Conservation (phyloP, 2,888 invertebrate genomes). For the Tipula confusa region DNA sequence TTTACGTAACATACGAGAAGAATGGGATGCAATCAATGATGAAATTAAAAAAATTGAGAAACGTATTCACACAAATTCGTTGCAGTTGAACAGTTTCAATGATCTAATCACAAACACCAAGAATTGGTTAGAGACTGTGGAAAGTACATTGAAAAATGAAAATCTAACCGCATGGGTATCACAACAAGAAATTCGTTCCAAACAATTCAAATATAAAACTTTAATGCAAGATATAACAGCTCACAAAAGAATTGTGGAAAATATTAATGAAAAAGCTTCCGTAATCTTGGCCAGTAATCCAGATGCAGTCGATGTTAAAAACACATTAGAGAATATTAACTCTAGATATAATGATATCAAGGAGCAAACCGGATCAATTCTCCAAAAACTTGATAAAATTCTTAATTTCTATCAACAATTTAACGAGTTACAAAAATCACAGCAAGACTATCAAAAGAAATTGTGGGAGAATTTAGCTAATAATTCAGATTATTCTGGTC, state of each 20-base stretch:
- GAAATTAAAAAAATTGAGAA: constrained; percentile 80
- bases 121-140: constrained; percentile 82
- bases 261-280: constrained; percentile 82
- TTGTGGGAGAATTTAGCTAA: constrained; percentile 82
- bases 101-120: constrained; percentile 77
- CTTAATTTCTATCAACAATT: constrained; percentile 82
- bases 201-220: constrained; percentile 79
- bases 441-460: constrained; percentile 86
- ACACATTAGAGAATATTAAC: constrained; percentile 68
- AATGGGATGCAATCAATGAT: constrained; percentile 84
- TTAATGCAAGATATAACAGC: constrained; percentile 83
- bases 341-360: constrained; percentile 69
- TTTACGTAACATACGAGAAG: constrained; percentile 70
- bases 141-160: constrained; percentile 68
- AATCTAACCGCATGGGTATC: constrained; percentile 69
- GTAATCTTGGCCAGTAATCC: constrained; percentile 57
- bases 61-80: constrained; percentile 73
- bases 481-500: constrained; percentile 81
- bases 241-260: constrained; percentile 86
- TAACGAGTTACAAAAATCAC: constrained; percentile 76
- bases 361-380: constrained; percentile 61
- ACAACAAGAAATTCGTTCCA: constrained; percentile 78
- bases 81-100: constrained; percentile 80
- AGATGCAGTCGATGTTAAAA: constrained; percentile 57
- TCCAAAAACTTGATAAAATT: constrained; percentile 68